phyloP scores from a whole-genome alignment of 2,113 vertebrate genomes.

The Axis porcinus region DNA sequence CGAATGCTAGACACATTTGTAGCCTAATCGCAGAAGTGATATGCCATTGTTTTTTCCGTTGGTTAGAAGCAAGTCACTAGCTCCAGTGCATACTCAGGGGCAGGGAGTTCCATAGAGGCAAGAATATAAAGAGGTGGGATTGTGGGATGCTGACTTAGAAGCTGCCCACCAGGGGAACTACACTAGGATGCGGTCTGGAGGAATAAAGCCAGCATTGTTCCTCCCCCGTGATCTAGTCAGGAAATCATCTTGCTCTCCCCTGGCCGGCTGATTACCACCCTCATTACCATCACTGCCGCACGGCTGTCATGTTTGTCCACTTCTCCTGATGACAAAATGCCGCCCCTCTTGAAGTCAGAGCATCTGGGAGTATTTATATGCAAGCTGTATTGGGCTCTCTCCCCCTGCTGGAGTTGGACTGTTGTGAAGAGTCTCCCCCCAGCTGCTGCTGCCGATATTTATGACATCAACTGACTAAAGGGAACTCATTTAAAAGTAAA shows the following conservation, averaged over 20 bases:
- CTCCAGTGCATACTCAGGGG: not conserved
- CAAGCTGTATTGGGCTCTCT: constrained; percentile 20
- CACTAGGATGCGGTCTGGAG: not conserved
- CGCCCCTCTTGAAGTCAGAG: constrained; percentile 72
- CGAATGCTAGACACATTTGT: not conserved
- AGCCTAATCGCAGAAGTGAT: not conserved
- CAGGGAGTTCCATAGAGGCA: not conserved
- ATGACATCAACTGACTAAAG: not conserved
- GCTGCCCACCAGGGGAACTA: no score
- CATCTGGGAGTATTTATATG: constrained; percentile 79
- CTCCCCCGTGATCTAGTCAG: not conserved
- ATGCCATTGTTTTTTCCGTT: not conserved
- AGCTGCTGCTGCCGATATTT: not conserved
- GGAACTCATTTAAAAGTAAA: not conserved
- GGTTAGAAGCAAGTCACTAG: not conserved
- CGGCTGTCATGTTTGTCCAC: constrained; percentile 68
- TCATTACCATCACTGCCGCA: constrained; percentile 60
- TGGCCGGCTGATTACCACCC: not conserved
- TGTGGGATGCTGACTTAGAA: not conserved
- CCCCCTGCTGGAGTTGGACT: not conserved
- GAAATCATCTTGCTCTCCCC: not conserved
- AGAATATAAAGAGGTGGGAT: not conserved
- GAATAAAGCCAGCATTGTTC: not conserved
- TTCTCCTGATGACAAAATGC: constrained; percentile 73
- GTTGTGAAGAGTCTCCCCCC: not conserved